These are phyloP conservation scores for Podarcis raffonei DNA, from an alignment of 2,113 vertebrate genomes.

Conservation along the genomic window DNA sequence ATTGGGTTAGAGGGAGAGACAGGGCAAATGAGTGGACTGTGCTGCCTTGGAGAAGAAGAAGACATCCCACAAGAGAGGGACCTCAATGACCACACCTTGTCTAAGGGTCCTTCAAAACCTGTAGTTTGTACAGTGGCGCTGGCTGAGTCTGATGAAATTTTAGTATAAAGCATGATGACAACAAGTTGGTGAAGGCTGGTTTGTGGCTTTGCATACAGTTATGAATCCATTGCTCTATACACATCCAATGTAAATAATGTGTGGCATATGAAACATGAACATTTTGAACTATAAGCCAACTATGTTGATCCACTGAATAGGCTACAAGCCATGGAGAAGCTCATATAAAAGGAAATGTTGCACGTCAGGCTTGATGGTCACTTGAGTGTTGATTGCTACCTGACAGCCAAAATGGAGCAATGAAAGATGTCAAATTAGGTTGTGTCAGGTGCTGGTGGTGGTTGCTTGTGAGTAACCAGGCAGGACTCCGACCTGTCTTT, in stretches of 20 bases:
- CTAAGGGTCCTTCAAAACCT: too few relatives aligned
- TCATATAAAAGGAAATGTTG: neutral
- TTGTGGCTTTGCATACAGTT: neutral
- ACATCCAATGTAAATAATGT: neutral
- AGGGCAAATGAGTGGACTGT: too few relatives aligned
- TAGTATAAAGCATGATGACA: neutral
- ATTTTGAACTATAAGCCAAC: neutral
- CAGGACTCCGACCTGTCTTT: too few relatives aligned
- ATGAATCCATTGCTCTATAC: neutral
- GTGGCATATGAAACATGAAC: neutral
- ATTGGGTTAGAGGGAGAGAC: too few relatives aligned
- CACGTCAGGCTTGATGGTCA: neutral
- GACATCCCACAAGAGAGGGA: too few relatives aligned
- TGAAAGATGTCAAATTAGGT: neutral
- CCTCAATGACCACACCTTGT: too few relatives aligned
- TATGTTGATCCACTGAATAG: neutral
- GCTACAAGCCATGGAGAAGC: neutral
- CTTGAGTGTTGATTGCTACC: neutral
- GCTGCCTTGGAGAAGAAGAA: too few relatives aligned
- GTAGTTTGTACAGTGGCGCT: too few relatives aligned
- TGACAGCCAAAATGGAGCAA: neutral
- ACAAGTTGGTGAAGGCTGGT: too few relatives aligned
- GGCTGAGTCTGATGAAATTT: too few relatives aligned
- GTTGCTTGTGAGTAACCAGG: too few relatives aligned
- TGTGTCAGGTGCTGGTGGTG: too few relatives aligned